Evolutionary conservation across 2,113 vertebrate species (phyloP).

Genomic region (Nerophis ophidion): DNA sequence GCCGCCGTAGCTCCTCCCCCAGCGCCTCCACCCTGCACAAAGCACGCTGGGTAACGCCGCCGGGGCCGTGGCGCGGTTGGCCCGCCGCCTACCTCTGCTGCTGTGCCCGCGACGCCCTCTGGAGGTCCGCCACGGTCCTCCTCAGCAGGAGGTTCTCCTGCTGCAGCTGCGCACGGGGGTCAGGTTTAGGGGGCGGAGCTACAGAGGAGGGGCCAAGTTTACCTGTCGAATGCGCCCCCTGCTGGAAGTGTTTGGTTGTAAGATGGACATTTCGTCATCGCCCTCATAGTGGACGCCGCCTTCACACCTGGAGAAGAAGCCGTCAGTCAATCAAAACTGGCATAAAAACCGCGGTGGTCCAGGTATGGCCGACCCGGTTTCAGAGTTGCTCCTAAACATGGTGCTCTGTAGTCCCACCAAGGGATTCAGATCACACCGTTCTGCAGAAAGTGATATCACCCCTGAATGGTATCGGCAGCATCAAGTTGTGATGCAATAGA

Average conservation of each 20-base stretch:
- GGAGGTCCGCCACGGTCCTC: background rate
- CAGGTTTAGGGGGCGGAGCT: background rate
- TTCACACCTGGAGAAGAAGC: conserved; percentile 43
- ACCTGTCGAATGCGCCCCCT: conserved; percentile 15
- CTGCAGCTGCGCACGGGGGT: background rate
- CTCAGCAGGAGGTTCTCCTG: background rate
- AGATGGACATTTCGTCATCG: conserved; percentile 48
- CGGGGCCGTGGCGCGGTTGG: background rate
- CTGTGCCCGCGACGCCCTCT: background rate
- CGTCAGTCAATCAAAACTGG: conserved; percentile 7
- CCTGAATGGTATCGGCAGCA: too few relatives aligned
- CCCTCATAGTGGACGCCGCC: conserved; percentile 51
- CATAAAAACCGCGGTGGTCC: too few relatives aligned
- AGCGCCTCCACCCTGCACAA: conserved; percentile 37
- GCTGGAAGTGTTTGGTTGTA: conserved; percentile 25
- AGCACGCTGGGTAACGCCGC: background rate
- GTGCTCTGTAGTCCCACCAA: too few relatives aligned
- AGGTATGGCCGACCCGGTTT: too few relatives aligned
- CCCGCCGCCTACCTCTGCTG: background rate
- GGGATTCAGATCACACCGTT: too few relatives aligned
- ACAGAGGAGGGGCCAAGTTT: background rate
- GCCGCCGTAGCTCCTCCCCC: conserved; percentile 40
- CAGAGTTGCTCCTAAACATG: too few relatives aligned
- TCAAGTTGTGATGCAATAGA: too few relatives aligned
- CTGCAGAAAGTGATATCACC: too few relatives aligned